Conservation (phyloP, 2,888 invertebrate genomes). For the Pediacus dermestoides region DNA sequence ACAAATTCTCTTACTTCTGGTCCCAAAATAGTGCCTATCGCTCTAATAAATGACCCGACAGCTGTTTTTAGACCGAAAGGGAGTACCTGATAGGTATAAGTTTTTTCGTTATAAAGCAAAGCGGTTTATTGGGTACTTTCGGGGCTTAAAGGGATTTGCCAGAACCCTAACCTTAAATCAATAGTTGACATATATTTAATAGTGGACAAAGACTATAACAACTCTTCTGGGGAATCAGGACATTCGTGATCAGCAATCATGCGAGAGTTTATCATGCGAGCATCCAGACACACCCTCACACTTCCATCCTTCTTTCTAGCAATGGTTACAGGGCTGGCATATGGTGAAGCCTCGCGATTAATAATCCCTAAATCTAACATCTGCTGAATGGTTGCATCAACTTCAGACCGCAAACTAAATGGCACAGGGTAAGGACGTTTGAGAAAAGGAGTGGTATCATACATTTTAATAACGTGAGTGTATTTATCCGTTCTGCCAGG, state of each 20-base stretch:
- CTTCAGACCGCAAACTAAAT: constrained; percentile 25
- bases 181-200: constrained; percentile 9
- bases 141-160: constrained; percentile 16
- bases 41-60: constrained; percentile 10
- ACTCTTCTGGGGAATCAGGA: constrained; percentile 22
- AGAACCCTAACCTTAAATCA: constrained; percentile 12
- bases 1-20: constrained; percentile 21
- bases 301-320: constrained; percentile 34
- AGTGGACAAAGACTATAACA: constrained; percentile 26
- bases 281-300: constrained; percentile 37
- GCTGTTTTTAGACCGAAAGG: constrained; percentile 15
- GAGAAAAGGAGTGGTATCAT: constrained; percentile 23
- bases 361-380: constrained; percentile 35
- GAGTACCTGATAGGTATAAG: constrained; percentile 12
- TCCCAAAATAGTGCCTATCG: constrained; percentile 11
- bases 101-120: constrained; percentile 9
- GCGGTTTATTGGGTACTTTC: constrained; percentile 13
- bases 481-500: constrained; percentile 24
- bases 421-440: constrained; percentile 36
- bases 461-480: constrained; percentile 28
- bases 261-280: constrained; percentile 31
- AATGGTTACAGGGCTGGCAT: constrained; percentile 35
- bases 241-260: constrained; percentile 35
- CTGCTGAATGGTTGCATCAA: constrained; percentile 30
- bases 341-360: constrained; percentile 31